Base-by-base conservation (phyloP, 2,113 vertebrate genomes). In the Regulus satrapa region DNA sequence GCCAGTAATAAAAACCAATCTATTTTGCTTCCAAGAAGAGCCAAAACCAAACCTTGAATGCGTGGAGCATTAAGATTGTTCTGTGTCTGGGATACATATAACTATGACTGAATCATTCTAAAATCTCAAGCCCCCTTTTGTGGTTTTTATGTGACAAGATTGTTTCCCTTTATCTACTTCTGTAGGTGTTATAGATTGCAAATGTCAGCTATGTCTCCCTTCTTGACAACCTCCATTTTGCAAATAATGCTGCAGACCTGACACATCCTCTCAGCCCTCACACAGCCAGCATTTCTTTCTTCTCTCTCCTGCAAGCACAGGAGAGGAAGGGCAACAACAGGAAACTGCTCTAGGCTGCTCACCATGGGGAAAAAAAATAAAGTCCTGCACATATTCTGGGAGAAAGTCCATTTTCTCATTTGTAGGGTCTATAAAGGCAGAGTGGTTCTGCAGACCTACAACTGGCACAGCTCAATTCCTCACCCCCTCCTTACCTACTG, bases 231-330 rank as follows among this genome's bases (percentile, higher is more conserved):
- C 51, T 88, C 80, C 56, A 49, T 72, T 40, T 83, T 13, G 32
- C 66, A 88, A 96, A 85, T 69, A 72, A 71, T 23, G 80, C 95
- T 95, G 43, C 84, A 85, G 96, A 90, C 69, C 89, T 81, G 72
- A 86, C 84, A 89, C 1, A 2, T 48, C 64, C 7, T 0, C 58
- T 76, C 23, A 64, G 62, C 64, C 58, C 79, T 46, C 86, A 43
- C 41, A 69, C 45, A 8, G 20, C 76, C 71, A 67, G 32, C 9
- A 24, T 1, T 20, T n/a, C 51, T 59, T 63, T 61, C 46, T 62
- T 17, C 38, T 45, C 77, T 46, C 89, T 18, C 13, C 77, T 48
- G 24, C 23, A 3, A 26, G 34, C 67, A 51, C 58, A 10, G 1
- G 28, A 87, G 55, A 64, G 29, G 52, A 79, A 52, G 32, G 31